These are phyloP conservation scores for Coccyzus lansbergi DNA, from an alignment of 2,797 vertebrate genomes.

Conservation along the genomic window DNA sequence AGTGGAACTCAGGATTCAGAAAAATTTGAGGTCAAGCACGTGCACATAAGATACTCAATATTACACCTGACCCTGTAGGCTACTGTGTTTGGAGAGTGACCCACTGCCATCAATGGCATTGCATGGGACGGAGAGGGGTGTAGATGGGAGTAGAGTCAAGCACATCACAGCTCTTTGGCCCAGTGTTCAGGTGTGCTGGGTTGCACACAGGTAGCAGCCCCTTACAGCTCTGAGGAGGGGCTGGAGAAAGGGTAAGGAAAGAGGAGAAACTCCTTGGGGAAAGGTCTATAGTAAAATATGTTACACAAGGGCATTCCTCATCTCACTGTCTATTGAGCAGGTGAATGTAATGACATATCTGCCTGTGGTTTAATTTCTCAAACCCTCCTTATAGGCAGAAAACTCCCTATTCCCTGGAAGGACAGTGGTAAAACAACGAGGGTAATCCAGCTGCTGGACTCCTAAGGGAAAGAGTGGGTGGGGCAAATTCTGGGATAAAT, in stretches of 20 bases:
- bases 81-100: neutral
- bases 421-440: neutral
- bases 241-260: neutral
- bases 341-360: neutral
- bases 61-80: neutral
- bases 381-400: neutral
- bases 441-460: neutral
- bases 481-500: neutral
- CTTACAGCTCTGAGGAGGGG: neutral
- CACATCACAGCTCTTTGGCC: neutral
- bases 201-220: neutral
- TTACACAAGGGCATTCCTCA: neutral
- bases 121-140: accelerated
- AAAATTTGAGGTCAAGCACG: neutral
- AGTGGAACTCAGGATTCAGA: neutral
- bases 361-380: neutral
- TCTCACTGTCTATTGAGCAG: neutral
- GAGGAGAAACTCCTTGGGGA: neutral
- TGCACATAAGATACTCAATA: neutral
- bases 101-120: accelerated
- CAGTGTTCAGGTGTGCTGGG: neutral
- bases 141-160: neutral
- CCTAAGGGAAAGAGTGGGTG: neutral
- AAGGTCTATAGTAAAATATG: neutral
- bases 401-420: neutral